Percentiles rank a stretch among this genome's conserved stretches.
These are phyloP conservation scores for Sclerodermus sp. DNA, from an alignment of 2,888 invertebrate species.

Conservation along the genomic window DNA sequence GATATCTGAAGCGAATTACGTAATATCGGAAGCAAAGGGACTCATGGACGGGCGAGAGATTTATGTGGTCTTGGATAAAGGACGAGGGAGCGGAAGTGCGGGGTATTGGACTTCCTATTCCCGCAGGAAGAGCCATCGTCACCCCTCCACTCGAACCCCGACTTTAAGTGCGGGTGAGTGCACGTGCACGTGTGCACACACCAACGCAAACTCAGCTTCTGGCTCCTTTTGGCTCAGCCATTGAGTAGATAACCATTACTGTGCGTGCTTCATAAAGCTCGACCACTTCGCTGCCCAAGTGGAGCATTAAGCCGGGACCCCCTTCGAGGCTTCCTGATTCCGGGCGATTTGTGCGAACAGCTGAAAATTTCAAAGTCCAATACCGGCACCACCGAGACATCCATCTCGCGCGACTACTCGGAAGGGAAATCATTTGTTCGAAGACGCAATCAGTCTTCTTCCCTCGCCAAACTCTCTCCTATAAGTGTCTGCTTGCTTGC, in stretches of 20 bases:
- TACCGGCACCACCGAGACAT: too few relatives aligned
- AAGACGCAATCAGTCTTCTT: too few relatives aligned
- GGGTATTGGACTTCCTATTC: conserved; percentile 51
- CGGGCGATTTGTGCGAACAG: background rate
- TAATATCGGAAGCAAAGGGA: too few relatives aligned
- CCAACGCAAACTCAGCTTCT: conserved; percentile 13
- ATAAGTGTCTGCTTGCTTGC: too few relatives aligned
- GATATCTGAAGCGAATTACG: too few relatives aligned
- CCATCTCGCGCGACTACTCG: too few relatives aligned
- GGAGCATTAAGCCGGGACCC: conserved; percentile 9
- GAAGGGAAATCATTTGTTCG: too few relatives aligned
- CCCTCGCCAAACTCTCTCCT: too few relatives aligned
- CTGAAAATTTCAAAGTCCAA: background rate
- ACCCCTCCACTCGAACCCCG: conserved; percentile 30
- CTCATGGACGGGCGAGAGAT: too few relatives aligned
- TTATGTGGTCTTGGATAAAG: background rate
- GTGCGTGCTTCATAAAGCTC: conserved; percentile 40
- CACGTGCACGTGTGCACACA: conserved; percentile 12
- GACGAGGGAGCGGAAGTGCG: conserved; percentile 38
- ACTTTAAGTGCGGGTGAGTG: conserved; percentile 23
- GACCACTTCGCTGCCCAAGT: conserved; percentile 25
- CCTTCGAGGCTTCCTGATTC: conserved; percentile 2
- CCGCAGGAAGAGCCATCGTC: conserved; percentile 38
- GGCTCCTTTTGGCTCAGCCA: conserved; percentile 6
- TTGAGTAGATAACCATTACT: conserved; percentile 27